A percentile compares a stretch with the other conserved stretches of the same genome.
Conservation (phyloP, 2,888 invertebrate genomes). For the Calameuta filiformis region DNA sequence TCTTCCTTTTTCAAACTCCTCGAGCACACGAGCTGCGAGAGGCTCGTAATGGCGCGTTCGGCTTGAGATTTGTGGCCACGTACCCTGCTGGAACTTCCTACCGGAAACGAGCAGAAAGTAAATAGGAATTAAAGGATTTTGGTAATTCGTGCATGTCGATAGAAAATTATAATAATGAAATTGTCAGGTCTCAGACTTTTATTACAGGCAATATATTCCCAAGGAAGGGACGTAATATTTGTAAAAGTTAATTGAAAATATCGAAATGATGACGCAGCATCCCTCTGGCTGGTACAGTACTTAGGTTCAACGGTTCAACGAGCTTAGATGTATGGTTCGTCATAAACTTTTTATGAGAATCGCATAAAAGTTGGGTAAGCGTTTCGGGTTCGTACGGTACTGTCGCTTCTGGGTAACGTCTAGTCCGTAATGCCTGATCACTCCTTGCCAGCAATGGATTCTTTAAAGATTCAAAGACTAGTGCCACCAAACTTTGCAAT, state of each 20-base stretch:
- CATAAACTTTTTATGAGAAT: slow-evolving; percentile 55
- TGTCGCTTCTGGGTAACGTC: not conserved
- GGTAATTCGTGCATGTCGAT: not conserved
- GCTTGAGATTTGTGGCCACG: not conserved
- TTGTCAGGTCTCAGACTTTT: not conserved
- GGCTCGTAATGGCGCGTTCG: not conserved
- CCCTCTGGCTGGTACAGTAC: not conserved
- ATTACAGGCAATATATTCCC: no score
- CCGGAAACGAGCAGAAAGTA: not conserved
- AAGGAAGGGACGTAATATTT: not conserved
- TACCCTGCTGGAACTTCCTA: not conserved
- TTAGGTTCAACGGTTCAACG: not conserved
- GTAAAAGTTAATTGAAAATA: not conserved
- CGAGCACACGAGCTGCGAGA: not conserved
- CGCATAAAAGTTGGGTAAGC: slow-evolving; percentile 46
- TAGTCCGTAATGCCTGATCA: slow-evolving; percentile 8
- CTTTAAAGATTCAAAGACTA: slow-evolving; percentile 16
- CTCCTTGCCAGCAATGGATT: slow-evolving; percentile 5
- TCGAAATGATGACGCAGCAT: not conserved
- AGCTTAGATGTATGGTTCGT: slow-evolving; percentile 32
- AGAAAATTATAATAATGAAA: not conserved
- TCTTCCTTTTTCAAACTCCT: not conserved
- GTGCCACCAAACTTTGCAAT: slow-evolving; percentile 20
- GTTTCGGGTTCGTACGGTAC: slow-evolving; percentile 2
- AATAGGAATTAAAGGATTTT: not conserved